Percentiles rank a stretch among this genome's conserved stretches.
phyloP scores from a whole-genome alignment of 2,797 vertebrate genomes.

The Chelmon rostratus region DNA sequence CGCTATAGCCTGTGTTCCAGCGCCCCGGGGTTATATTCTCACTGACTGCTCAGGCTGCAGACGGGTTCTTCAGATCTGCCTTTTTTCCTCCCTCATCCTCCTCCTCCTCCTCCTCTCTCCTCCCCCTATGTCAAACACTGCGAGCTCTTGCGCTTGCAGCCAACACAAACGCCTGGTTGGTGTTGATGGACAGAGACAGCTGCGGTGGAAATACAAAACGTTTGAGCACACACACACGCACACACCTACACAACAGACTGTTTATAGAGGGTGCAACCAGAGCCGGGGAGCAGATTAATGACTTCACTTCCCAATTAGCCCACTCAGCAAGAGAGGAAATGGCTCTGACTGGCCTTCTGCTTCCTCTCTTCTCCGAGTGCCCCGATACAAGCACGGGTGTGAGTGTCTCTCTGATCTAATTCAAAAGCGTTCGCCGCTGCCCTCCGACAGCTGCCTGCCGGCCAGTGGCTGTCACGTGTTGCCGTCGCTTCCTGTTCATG shows the following conservation, averaged over 20 bases:
- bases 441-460: conserved; percentile 61
- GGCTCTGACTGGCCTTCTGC: conserved; percentile 62
- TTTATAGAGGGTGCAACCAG: conserved; percentile 60
- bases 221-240: conserved; percentile 23
- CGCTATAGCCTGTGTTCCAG: conserved; percentile 38
- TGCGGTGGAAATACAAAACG: conserved; percentile 70
- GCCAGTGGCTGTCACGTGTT: conserved; percentile 66
- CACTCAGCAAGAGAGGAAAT: conserved; percentile 71
- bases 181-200: conserved; percentile 69
- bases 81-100: neutral
- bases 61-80: conserved; percentile 48
- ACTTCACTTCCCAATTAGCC: conserved; percentile 77
- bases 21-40: conserved; percentile 48
- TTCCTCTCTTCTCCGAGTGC: conserved; percentile 56
- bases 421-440: conserved; percentile 39
- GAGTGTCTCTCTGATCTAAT: conserved; percentile 67
- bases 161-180: conserved; percentile 53
- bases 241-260: conserved; percentile 33
- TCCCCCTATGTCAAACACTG: conserved; percentile 42
- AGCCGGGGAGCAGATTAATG: conserved; percentile 70
- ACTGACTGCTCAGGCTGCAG: conserved; percentile 43
- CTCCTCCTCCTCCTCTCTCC: neutral
- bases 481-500: conserved; percentile 69
- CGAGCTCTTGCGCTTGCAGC: conserved; percentile 28
- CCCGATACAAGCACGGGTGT: neutral